These are phyloP conservation scores for Reinhardtius hippoglossoides DNA, from an alignment of 2,113 vertebrate species.

Conservation along the genomic window DNA sequence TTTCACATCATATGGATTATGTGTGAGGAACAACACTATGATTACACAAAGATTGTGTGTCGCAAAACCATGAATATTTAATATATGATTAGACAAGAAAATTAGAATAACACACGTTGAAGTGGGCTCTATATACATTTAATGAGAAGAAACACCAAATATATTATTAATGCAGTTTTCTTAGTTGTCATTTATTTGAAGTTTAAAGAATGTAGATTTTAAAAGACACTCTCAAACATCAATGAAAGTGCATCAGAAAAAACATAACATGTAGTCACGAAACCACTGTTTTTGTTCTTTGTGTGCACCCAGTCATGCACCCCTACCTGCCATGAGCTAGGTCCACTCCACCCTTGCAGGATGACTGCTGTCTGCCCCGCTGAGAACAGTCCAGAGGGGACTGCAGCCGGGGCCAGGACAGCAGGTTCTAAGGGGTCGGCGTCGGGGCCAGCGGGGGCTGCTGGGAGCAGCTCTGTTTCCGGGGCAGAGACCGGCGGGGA, in stretches of 20 bases:
- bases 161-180: too few species aligned
- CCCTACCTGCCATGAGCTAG: constrained; percentile 74
- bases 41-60: background rate
- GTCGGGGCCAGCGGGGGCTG: constrained; percentile 18
- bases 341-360: constrained; percentile 75
- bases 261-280: background rate
- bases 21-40: background rate
- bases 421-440: constrained; percentile 39
- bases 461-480: constrained; percentile 56
- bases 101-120: background rate
- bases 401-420: constrained; percentile 52
- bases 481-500: constrained; percentile 26
- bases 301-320: constrained; percentile 9
- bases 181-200: too few species aligned
- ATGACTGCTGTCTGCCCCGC: constrained; percentile 90
- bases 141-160: too few species aligned
- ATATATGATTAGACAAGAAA: constrained; percentile 3
- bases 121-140: background rate
- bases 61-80: too few species aligned
- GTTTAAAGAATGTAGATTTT: background rate
- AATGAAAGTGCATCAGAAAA: background rate
- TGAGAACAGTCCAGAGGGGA: constrained; percentile 77
- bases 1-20: background rate
- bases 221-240: background rate
- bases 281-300: background rate